These are phyloP conservation scores for Bursaphelenchus okinawaensis DNA, from an alignment of 2,888 invertebrate species.

Conservation along the genomic window DNA sequence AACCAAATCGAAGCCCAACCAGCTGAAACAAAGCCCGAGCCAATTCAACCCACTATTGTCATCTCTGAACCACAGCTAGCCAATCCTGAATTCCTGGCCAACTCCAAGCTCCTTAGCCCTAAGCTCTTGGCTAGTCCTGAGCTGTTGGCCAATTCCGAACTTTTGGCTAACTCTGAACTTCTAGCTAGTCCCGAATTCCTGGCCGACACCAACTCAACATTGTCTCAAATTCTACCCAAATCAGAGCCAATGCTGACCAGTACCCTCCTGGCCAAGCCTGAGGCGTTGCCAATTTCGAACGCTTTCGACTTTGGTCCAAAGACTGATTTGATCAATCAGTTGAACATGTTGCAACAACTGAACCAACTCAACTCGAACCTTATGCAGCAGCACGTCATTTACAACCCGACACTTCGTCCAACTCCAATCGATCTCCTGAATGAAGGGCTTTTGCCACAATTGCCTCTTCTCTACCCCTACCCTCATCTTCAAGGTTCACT, in stretches of 20 bases:
- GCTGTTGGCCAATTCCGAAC: too few relatives aligned
- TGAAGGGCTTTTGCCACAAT: conserved; percentile 46
- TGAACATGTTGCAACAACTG: background rate
- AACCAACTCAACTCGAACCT: conserved; percentile 28
- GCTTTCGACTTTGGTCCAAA: background rate
- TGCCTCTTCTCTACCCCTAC: conserved; percentile 39
- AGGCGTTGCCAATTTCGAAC: background rate
- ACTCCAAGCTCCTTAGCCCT: too few relatives aligned
- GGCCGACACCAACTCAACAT: too few relatives aligned
- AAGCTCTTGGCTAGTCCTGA: too few relatives aligned
- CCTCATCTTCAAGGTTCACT: background rate
- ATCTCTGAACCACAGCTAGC: background rate
- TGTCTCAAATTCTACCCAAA: background rate
- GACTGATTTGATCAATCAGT: background rate
- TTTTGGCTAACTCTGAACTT: too few relatives aligned
- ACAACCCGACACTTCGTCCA: conserved; percentile 25
- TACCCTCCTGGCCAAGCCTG: background rate
- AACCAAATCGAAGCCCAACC: background rate
- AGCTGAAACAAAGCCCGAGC: background rate
- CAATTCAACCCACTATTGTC: conserved; percentile 1
- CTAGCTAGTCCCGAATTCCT: too few relatives aligned
- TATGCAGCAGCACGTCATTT: conserved; percentile 8
- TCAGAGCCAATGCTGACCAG: background rate
- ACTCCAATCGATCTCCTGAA: conserved; percentile 35
- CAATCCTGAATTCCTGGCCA: background rate